Evolutionary conservation across 2,888 invertebrate species (phyloP).

Genomic region (Tiphia femorata): DNA sequence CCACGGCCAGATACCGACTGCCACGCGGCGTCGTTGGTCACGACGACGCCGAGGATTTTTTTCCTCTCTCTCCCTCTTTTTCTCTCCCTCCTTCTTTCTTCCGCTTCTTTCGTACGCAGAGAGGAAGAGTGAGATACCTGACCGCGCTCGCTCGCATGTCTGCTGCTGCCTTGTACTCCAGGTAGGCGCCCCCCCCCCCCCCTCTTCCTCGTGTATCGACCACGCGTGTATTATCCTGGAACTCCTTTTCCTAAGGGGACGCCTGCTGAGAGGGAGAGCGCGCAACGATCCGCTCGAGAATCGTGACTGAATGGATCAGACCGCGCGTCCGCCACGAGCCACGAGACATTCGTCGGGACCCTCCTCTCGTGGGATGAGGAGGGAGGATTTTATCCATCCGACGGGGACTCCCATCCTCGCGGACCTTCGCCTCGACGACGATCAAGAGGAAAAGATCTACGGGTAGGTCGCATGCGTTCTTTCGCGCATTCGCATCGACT

Average conservation of each 20-base stretch:
- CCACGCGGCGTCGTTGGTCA: conserved; percentile 30
- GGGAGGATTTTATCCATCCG: no score
- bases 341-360: conserved; percentile 13
- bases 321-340: conserved; percentile 13
- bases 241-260: conserved; percentile 20
- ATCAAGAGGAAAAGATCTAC: no score
- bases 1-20: conserved; percentile 48
- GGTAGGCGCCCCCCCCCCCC: conserved; percentile 21
- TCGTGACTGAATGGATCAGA: conserved; percentile 35
- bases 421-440: no score
- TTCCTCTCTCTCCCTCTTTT: conserved; percentile 15
- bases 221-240: conserved; percentile 32
- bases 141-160: conserved; percentile 4
- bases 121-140: conserved; percentile 13
- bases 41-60: conserved; percentile 10
- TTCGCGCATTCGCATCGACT: no score
- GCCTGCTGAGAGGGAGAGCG: no score
- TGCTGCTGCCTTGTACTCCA: neutral
- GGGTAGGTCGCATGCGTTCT: no score
- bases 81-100: conserved; percentile 4
- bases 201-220: conserved; percentile 30
- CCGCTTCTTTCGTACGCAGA: conserved; percentile 14
- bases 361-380: no score
- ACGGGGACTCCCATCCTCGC: no score
- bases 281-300: conserved; percentile 31